Conservation (phyloP, 2,888 invertebrate genomes). For the Lasioglossum malachurum region DNA sequence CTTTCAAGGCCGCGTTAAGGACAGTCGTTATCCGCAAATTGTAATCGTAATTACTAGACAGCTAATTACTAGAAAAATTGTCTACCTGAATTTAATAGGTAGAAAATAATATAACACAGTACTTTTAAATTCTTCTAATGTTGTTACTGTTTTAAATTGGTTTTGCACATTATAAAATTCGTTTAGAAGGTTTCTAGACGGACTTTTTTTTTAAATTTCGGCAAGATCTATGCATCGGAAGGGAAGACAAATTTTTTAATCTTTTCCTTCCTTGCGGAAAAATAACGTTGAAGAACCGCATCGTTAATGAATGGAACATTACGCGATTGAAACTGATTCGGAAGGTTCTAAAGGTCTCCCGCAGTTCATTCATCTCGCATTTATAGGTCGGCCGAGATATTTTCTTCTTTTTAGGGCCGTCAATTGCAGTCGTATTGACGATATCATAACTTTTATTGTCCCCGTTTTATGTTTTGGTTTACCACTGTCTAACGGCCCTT, state of each 20-base stretch:
- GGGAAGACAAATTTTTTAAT: neutral
- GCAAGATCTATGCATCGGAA: neutral
- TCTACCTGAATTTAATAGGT: no score
- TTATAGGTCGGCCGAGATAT: neutral
- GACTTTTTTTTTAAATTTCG: neutral
- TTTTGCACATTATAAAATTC: neutral
- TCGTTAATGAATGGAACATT: neutral
- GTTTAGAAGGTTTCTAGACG: neutral
- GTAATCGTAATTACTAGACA: neutral
- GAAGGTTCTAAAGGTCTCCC: neutral
- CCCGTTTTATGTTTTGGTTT: neutral
- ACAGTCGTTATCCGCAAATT: neutral
- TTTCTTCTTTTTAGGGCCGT: neutral
- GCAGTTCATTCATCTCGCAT: neutral
- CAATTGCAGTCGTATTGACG: neutral
- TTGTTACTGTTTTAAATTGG: no score
- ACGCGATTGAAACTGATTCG: neutral
- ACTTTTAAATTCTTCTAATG: no score
- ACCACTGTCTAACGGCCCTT: neutral
- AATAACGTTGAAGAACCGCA: neutral
- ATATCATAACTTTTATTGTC: neutral
- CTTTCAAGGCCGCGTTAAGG: neutral
- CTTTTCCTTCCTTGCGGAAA: neutral
- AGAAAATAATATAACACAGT: no score
- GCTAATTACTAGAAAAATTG: no score